phyloP scores from a whole-genome alignment of 2,113 vertebrate genomes.

The Agelaius phoeniceus region DNA sequence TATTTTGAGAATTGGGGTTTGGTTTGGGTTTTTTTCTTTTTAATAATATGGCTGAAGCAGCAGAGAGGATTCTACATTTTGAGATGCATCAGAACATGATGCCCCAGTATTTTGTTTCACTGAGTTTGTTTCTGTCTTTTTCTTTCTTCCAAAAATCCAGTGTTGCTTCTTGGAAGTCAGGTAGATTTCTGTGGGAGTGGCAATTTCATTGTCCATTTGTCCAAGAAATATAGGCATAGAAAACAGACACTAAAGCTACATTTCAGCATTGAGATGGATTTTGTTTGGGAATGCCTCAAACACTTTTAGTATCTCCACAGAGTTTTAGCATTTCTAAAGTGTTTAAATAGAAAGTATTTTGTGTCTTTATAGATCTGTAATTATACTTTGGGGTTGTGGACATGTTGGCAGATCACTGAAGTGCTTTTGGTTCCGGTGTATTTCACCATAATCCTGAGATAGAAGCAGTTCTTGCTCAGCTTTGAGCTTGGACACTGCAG shows the following conservation, averaged over 20 bases:
- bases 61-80: neutral
- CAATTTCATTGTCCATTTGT: neutral
- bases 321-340: neutral
- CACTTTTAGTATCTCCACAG: neutral
- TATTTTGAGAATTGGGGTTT: neutral
- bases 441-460: neutral
- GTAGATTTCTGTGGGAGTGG: neutral
- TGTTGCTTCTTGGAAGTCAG: neutral
- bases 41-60: neutral
- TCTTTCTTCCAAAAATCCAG: neutral
- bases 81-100: neutral
- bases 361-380: neutral
- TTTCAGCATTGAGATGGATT: neutral
- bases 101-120: neutral
- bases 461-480: neutral
- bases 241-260: neutral
- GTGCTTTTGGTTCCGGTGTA: neutral
- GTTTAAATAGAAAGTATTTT: neutral
- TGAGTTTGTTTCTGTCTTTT: neutral
- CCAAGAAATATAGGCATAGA: neutral
- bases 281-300: neutral
- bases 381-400: neutral
- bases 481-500: neutral
- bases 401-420: neutral
- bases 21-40: neutral